Evolutionary conservation across 1,140 invertebrate species (phyloP).

Genomic region (Caenorhabditis briggsae): DNA sequence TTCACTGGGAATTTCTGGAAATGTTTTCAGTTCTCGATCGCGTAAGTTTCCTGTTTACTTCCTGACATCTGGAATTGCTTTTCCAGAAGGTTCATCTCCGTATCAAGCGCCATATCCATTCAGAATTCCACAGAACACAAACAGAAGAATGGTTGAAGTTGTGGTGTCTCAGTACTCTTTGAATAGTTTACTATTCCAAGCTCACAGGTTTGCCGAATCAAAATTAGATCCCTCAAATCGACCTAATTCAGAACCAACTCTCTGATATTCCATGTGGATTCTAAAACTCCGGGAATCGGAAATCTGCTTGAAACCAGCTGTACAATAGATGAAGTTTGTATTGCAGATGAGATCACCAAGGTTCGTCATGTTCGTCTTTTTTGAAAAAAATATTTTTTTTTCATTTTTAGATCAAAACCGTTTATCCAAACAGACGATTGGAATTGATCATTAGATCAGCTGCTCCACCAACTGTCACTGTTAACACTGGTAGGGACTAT

Average conservation of each 20-base stretch:
- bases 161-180: constrained; percentile 64
- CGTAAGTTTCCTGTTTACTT: not conserved
- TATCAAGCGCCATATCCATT: constrained; percentile 59
- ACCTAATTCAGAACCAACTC: constrained; percentile 62
- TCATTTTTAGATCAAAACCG: constrained; percentile 59
- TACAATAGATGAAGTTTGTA: constrained; percentile 65
- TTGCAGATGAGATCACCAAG: constrained; percentile 66
- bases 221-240: not conserved
- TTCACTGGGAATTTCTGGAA: constrained; percentile 64
- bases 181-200: constrained; percentile 65
- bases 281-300: constrained; percentile 63
- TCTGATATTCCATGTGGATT: constrained; percentile 63
- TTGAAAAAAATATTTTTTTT: too few species aligned
- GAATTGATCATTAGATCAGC: constrained; percentile 64
- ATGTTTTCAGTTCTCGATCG: constrained; percentile 61
- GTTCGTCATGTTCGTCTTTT: too few species aligned
- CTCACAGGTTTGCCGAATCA: constrained; percentile 50
- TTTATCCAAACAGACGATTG: constrained; percentile 60
- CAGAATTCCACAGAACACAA: constrained; percentile 60
- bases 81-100: constrained; percentile 59
- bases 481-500: constrained; percentile 53
- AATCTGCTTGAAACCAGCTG: constrained; percentile 63
- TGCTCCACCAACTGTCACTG: constrained; percentile 58
- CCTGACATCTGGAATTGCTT: not conserved
- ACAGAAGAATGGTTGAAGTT: constrained; percentile 62